Evolutionary conservation across 2,113 vertebrate genomes (phyloP).

Genomic region (Bubalus kerabau): DNA sequence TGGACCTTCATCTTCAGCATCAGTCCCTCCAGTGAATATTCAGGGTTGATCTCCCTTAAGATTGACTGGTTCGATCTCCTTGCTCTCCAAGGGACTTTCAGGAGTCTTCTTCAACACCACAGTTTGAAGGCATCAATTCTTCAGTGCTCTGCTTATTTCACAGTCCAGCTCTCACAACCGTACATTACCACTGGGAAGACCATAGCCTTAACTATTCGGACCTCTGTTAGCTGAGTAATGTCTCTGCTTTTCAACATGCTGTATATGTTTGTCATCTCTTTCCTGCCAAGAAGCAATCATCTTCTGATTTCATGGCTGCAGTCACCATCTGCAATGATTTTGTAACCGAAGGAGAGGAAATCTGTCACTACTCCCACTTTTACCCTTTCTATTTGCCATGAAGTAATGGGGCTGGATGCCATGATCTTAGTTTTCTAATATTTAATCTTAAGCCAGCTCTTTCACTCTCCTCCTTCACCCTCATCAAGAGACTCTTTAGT

Average conservation of each 20-base stretch:
- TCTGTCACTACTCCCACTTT: neutral
- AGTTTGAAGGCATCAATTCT: neutral
- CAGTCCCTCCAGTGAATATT: neutral
- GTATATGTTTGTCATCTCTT: neutral
- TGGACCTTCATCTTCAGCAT: neutral
- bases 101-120: neutral
- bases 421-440: neutral
- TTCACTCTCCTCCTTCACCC: neutral
- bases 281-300: neutral
- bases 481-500: neutral
- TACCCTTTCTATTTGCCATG: neutral
- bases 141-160: neutral
- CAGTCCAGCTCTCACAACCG: neutral
- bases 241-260: neutral
- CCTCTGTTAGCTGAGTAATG: neutral
- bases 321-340: neutral
- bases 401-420: neutral
- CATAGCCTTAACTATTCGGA: neutral
- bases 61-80: neutral
- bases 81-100: neutral
- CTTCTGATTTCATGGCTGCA: neutral
- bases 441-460: neutral
- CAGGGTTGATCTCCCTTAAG: neutral
- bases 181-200: neutral
- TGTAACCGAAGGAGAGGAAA: neutral